Percentiles rank a stretch among this genome's conserved stretches.
Conservation (phyloP, 2,797 vertebrate species). For the Rachycentron canadum region DNA sequence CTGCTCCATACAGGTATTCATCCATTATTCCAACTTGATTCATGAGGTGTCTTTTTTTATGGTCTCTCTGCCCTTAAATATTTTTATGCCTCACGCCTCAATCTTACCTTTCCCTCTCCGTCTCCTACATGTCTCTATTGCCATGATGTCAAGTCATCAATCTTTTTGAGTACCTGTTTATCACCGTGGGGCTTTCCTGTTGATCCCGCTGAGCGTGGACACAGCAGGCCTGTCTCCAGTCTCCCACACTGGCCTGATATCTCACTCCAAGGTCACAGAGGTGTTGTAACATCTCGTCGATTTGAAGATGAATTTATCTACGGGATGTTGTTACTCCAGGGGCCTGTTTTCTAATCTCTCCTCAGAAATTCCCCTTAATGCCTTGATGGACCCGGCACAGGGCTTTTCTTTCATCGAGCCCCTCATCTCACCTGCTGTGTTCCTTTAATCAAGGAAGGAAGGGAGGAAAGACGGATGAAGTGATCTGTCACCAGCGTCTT, state of each 20-base stretch:
- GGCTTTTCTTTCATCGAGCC: conserved; percentile 20
- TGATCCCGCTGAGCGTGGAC: conserved; percentile 43
- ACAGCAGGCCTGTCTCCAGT: too few species aligned
- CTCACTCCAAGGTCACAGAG: conserved; percentile 37
- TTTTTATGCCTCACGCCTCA: conserved; percentile 23
- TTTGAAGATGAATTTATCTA: conserved; percentile 22
- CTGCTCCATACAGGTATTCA: neutral
- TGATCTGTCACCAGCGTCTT: conserved; percentile 63
- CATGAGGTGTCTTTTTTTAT: conserved; percentile 22
- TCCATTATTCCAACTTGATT: conserved; percentile 23
- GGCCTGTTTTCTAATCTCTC: conserved; percentile 1
- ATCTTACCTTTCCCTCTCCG: neutral
- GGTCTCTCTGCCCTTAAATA: conserved; percentile 20
- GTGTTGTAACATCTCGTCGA: neutral
- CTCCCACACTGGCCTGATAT: too few species aligned
- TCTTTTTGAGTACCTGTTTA: conserved; percentile 62
- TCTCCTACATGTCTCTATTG: conserved; percentile 29
- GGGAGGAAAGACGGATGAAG: conserved; percentile 45
- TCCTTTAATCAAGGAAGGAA: conserved; percentile 34
- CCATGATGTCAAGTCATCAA: conserved; percentile 53
- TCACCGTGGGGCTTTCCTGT: conserved; percentile 37
- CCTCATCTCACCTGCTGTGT: conserved; percentile 25
- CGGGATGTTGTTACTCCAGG: neutral
- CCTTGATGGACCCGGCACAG: neutral
- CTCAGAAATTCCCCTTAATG: conserved; percentile 24